phyloP scores from a whole-genome alignment of 2,797 vertebrate genomes.

The Megaceryle alcyon region DNA sequence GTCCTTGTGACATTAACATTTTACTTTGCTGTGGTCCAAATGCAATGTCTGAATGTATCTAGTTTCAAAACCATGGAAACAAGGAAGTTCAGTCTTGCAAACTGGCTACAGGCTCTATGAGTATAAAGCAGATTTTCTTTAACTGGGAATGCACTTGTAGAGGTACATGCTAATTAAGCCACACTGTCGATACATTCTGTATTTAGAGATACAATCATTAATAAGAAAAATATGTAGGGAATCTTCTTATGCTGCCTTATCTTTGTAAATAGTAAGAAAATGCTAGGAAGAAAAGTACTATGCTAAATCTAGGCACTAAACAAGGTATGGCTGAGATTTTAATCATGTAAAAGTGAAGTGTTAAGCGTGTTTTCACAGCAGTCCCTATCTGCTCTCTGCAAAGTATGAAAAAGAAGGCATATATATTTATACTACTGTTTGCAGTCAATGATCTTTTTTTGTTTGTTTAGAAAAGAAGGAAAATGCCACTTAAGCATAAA shows the following conservation, averaged over 20 bases:
- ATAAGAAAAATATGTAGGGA: neutral
- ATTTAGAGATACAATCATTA: neutral
- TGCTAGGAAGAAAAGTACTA: neutral
- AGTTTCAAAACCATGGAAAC: neutral
- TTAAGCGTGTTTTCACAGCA: neutral
- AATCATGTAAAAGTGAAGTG: neutral
- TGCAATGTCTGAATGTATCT: fast-evolving
- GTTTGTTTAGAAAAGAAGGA: neutral
- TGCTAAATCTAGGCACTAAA: neutral
- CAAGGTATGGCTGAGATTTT: neutral
- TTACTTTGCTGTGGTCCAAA: neutral
- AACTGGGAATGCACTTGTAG: neutral
- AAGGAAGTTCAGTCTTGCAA: neutral
- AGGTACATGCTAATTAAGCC: neutral
- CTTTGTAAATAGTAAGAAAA: neutral
- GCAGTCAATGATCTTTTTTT: neutral
- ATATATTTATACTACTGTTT: neutral
- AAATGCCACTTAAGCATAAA: neutral
- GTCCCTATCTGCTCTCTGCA: neutral
- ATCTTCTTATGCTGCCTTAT: neutral
- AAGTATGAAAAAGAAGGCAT: neutral
- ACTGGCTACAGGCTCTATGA: neutral
- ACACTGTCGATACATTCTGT: neutral
- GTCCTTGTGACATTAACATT: neutral
- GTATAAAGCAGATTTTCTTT: neutral